Percentiles rank a stretch among this genome's conserved stretches.
Conservation (phyloP, 2,113 vertebrate species). For the Tautogolabrus adspersus region DNA sequence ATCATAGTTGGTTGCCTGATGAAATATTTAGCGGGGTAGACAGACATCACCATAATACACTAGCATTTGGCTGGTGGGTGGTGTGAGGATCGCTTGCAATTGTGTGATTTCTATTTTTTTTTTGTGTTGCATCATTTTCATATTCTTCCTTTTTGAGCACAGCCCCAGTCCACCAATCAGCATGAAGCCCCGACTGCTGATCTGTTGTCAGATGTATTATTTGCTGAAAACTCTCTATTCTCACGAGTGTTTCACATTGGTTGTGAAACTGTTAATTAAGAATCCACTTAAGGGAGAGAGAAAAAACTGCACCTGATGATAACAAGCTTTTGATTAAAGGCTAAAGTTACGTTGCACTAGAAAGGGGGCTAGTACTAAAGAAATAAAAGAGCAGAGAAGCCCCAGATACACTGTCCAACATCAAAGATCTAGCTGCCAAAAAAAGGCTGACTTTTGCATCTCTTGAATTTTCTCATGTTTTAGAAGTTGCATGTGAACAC, state of each 20-base stretch:
- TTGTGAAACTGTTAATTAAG: background rate
- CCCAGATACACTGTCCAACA: background rate
- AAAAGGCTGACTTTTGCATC: too few species aligned
- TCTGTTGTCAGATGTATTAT: background rate
- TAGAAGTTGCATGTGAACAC: too few species aligned
- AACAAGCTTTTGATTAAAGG: background rate
- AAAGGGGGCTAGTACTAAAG: background rate
- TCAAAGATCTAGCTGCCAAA: background rate
- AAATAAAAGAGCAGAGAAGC: background rate
- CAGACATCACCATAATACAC: constrained; percentile 2
- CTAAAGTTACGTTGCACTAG: background rate
- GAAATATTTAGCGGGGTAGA: constrained; percentile 11
- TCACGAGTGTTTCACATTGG: background rate
- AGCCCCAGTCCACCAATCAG: background rate
- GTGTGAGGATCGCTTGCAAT: constrained; percentile 29
- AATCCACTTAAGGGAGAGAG: background rate
- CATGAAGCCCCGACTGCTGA: background rate
- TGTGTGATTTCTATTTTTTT: constrained; percentile 28
- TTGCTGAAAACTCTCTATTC: background rate
- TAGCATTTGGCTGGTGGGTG: constrained; percentile 55
- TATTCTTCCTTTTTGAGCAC: constrained; percentile 1
- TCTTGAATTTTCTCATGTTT: too few species aligned
- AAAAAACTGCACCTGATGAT: background rate
- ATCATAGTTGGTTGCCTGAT: background rate
- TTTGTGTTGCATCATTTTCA: constrained; percentile 21